phyloP scores from a whole-genome alignment of 1,140 invertebrate genomes.

The Lanistes nyassanus region DNA sequence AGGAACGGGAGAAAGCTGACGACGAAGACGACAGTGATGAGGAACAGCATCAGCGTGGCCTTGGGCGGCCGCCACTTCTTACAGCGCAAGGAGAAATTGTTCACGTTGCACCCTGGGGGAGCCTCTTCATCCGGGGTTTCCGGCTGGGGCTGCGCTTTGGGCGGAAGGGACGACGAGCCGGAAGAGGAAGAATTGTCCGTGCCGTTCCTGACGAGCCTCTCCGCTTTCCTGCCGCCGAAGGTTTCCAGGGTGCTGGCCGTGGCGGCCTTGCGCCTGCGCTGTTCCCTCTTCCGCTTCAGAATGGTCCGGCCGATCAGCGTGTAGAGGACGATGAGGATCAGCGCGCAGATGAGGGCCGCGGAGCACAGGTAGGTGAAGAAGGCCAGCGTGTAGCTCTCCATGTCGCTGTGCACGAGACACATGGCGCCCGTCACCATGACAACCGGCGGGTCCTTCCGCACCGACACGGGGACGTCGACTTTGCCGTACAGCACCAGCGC shows the following conservation, averaged over 20 bases:
- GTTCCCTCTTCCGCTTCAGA: slow-evolving; percentile 22
- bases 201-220: neutral
- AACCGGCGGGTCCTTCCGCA: neutral
- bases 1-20: slow-evolving; percentile 57
- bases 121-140: neutral
- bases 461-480: slow-evolving; percentile 24
- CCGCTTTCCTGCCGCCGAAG: neutral
- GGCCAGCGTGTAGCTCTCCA: slow-evolving; percentile 34
- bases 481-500: slow-evolving; percentile 49
- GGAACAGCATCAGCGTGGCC: slow-evolving; percentile 51
- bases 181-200: neutral
- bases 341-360: slow-evolving; percentile 34
- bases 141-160: neutral
- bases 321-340: slow-evolving; percentile 34
- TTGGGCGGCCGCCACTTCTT: slow-evolving; percentile 27
- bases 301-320: slow-evolving; percentile 32
- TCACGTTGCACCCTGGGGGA: slow-evolving; percentile 4
- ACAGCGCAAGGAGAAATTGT: slow-evolving; percentile 25
- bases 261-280: slow-evolving; percentile 13
- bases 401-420: slow-evolving; percentile 39
- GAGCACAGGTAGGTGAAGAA: slow-evolving; percentile 42
- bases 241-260: slow-evolving; percentile 5
- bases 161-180: neutral
- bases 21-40: slow-evolving; percentile 53
- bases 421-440: slow-evolving; percentile 30